Conservation (phyloP, 2,113 vertebrate species). For the Athene noctua region DNA sequence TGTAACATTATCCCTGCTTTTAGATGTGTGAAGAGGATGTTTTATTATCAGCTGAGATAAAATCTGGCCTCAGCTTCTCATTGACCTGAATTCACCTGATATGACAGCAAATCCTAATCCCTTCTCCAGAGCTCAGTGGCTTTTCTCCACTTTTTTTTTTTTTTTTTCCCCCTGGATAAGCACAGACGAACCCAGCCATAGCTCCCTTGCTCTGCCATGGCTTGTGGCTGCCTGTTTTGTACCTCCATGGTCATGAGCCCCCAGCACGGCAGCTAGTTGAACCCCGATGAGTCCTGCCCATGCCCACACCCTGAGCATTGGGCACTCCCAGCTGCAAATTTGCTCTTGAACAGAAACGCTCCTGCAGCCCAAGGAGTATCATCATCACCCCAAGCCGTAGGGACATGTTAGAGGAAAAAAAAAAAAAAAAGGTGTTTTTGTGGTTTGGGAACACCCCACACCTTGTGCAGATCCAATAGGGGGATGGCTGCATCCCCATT, state of each 20-base stretch:
- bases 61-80: constrained; percentile 14
- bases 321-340: background rate
- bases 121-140: background rate
- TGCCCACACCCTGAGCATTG: rapidly evolving
- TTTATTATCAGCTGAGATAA: constrained; percentile 28
- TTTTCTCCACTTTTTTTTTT: background rate
- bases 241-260: rapidly evolving
- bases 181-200: rapidly evolving
- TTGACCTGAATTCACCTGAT: constrained; percentile 55
- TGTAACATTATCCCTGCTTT: background rate
- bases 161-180: background rate
- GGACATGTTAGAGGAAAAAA: too few species aligned
- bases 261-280: rapidly evolving
- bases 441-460: background rate
- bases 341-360: rapidly evolving
- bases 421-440: background rate
- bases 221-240: background rate
- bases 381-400: background rate
- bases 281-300: rapidly evolving
- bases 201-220: background rate
- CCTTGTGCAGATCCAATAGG: background rate
- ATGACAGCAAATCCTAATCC: constrained; percentile 58
- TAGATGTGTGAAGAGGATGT: background rate
- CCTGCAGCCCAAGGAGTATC: background rate
- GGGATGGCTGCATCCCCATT: background rate